Conservation (phyloP, 2,888 invertebrate species). For the Plagodis pulveraria region DNA sequence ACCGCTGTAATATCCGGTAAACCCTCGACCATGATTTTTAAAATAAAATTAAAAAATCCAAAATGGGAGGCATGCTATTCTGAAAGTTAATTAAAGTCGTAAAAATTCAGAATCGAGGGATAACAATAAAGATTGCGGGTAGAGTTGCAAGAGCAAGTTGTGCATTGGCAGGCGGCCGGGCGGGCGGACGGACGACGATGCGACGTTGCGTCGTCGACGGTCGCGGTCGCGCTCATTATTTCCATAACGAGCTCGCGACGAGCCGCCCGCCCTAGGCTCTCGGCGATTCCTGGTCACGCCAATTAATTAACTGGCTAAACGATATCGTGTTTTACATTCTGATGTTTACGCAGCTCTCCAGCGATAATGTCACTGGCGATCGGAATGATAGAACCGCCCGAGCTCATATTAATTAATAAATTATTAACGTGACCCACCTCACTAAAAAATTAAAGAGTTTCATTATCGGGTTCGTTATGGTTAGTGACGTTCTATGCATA, state of each 20-base stretch:
- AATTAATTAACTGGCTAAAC: conserved; percentile 84
- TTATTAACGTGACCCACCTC: conserved; percentile 72
- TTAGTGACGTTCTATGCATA: conserved; percentile 70
- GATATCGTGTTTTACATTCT: conserved; percentile 81
- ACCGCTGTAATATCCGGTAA: background rate
- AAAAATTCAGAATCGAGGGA: conserved; percentile 54
- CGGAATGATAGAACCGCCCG: conserved; percentile 68
- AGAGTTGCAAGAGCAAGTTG: conserved; percentile 59
- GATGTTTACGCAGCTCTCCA: conserved; percentile 81
- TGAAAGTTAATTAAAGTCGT: conserved; percentile 56
- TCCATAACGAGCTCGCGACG: conserved; percentile 77
- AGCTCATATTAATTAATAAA: conserved; percentile 79
- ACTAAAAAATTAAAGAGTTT: conserved; percentile 78
- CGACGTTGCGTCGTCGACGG: conserved; percentile 44
- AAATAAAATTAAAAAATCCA: conserved; percentile 33
- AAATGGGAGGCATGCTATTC: conserved; percentile 31
- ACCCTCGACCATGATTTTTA: conserved; percentile 5
- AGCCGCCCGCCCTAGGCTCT: conserved; percentile 50
- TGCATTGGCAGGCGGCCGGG: conserved; percentile 46
- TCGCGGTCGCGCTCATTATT: conserved; percentile 75
- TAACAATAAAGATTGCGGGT: conserved; percentile 64
- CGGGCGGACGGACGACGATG: conserved; percentile 46
- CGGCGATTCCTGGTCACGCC: conserved; percentile 67
- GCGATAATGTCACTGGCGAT: conserved; percentile 75
- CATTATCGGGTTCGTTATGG: conserved; percentile 72